Conservation (phyloP, 2,113 vertebrate genomes). For the Neodontobutis hainanensis region DNA sequence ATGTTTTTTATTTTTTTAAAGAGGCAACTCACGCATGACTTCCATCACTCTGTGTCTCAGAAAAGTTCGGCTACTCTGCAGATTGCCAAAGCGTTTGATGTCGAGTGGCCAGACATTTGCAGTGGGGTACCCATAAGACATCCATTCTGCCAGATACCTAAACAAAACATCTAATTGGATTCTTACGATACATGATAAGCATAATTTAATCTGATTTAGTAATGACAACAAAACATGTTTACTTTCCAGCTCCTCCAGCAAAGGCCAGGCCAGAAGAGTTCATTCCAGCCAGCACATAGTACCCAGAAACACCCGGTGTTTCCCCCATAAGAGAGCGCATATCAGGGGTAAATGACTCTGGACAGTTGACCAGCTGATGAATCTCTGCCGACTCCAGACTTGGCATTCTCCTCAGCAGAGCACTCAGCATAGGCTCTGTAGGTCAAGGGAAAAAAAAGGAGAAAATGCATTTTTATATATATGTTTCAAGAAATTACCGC, state of each 20-base stretch:
- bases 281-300: conserved; percentile 94
- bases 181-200: background rate
- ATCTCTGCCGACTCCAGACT: conserved; percentile 88
- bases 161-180: conserved; percentile 4
- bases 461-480: background rate
- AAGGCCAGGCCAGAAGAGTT: conserved; percentile 93
- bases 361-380: conserved; percentile 93
- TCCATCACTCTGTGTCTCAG: conserved; percentile 98
- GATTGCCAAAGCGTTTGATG: conserved; percentile 91
- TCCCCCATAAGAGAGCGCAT: conserved; percentile 97
- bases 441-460: background rate
- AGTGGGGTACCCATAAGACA: conserved; percentile 90
- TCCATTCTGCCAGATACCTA: conserved; percentile 97
- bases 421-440: conserved; percentile 88
- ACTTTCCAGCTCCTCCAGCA: conserved; percentile 94
- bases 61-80: conserved; percentile 98
- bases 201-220: background rate
- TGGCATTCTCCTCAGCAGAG: conserved; percentile 91
- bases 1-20: no score
- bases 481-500: background rate
- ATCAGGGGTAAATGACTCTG: conserved; percentile 94
- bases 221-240: conserved; percentile 37
- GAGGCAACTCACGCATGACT: conserved; percentile 93
- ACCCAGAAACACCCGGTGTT: conserved; percentile 83
- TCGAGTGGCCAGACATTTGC: conserved; percentile 94